Conservation (phyloP, 2,113 vertebrate species). For the Stercorarius parasiticus region DNA sequence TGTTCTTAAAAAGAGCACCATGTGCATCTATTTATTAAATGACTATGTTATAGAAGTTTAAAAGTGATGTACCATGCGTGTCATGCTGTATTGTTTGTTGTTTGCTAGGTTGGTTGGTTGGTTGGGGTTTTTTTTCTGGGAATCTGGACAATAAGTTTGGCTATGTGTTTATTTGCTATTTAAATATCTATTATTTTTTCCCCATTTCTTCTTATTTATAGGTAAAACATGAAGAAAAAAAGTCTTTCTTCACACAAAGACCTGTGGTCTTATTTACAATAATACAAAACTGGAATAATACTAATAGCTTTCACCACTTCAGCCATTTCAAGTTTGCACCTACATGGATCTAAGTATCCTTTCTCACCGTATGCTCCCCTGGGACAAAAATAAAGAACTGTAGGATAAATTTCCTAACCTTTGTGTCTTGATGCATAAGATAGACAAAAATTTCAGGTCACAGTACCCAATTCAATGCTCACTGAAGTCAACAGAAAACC, state of each 20-base stretch:
- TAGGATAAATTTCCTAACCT: not conserved
- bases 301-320: not conserved
- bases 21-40: not conserved
- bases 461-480: rapidly evolving
- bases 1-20: not conserved
- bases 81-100: not conserved
- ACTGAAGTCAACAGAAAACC: not conserved
- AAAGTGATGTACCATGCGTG: not conserved
- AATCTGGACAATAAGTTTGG: not conserved
- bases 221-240: not conserved
- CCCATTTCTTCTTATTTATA: not conserved
- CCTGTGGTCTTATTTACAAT: rapidly evolving
- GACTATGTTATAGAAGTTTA: not conserved
- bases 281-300: not conserved
- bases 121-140: rapidly evolving
- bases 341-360: not conserved
- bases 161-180: not conserved
- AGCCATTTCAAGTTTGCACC: not conserved
- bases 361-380: not conserved
- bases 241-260: not conserved
- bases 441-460: not conserved
- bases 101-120: too few relatives aligned
- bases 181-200: not conserved
- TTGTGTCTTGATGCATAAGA: not conserved
- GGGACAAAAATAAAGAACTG: not conserved